Conservation (phyloP, 2,797 vertebrate genomes). For the Callimico goeldii region DNA sequence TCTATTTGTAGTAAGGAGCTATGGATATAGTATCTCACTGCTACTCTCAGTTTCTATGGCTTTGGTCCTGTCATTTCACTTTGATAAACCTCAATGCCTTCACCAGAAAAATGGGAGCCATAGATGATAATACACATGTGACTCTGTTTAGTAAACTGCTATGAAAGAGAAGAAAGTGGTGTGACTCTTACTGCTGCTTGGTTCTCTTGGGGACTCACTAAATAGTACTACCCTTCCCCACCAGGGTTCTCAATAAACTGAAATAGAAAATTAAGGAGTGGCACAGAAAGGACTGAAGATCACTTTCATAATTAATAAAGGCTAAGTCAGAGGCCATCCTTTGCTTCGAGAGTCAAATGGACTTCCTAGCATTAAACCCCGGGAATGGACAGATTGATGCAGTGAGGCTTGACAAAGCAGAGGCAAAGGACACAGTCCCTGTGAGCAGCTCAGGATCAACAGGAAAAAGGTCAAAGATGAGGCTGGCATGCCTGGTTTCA, state of each 20-base stretch:
- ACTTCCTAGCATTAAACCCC: not conserved
- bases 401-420: not conserved
- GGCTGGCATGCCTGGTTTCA: rapidly evolving
- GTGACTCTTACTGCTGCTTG: too few relatives aligned
- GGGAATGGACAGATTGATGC: not conserved
- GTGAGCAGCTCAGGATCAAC: too few relatives aligned
- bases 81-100: not conserved
- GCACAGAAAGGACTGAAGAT: not conserved
- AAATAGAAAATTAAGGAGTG: not conserved
- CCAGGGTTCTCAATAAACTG: not conserved
- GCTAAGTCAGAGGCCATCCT: not conserved
- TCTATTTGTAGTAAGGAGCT: slow-evolving; percentile 5
- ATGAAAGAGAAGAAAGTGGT: not conserved
- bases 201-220: not conserved
- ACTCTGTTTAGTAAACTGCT: not conserved
- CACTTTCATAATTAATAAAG: not conserved
- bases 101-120: not conserved
- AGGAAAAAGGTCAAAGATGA: too few relatives aligned
- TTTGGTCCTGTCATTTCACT: not conserved
- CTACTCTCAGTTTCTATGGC: not conserved
- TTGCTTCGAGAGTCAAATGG: not conserved
- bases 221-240: not conserved
- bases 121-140: rapidly evolving
- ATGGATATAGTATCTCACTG: not conserved
- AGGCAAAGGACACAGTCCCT: rapidly evolving